Conservation (phyloP, 2,113 vertebrate species). For the Cricetomys ansorgei region DNA sequence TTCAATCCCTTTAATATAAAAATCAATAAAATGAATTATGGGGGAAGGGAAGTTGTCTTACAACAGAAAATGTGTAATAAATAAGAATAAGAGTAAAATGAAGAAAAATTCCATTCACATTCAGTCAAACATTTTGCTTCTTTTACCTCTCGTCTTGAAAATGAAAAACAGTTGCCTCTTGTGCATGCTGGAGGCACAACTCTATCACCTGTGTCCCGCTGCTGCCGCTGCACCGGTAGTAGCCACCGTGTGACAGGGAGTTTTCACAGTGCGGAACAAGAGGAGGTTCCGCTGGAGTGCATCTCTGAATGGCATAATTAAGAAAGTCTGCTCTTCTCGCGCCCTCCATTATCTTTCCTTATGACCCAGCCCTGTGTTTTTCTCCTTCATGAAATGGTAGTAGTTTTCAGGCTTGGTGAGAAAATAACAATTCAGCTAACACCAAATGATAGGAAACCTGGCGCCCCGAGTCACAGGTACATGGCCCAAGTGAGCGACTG, state of each 20-base stretch:
- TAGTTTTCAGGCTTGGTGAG: conserved; percentile 73
- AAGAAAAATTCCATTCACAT: conserved; percentile 37
- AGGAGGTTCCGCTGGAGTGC: conserved; percentile 28
- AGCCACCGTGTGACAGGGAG: not conserved
- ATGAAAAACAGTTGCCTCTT: conserved; percentile 49
- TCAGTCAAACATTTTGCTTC: conserved; percentile 33
- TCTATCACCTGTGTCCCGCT: not conserved
- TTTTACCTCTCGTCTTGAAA: conserved; percentile 61
- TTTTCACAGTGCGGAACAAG: conserved; percentile 60
- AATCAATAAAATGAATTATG: conserved; percentile 71
- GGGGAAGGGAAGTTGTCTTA: conserved; percentile 48
- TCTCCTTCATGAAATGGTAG: conserved; percentile 80
- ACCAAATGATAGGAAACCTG: conserved; percentile 47
- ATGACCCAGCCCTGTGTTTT: conserved; percentile 76
- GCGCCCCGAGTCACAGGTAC: not conserved
- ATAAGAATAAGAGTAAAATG: conserved; percentile 41
- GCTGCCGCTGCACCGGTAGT: conserved; percentile 59
- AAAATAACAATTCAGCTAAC: conserved; percentile 79
- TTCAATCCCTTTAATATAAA: conserved; percentile 66
- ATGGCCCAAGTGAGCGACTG: not conserved
- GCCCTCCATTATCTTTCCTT: conserved; percentile 77
- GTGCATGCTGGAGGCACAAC: conserved; percentile 33
- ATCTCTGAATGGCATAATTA: conserved; percentile 51
- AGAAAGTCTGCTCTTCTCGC: conserved; percentile 57
- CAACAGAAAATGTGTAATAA: conserved; percentile 60